Conservation (phyloP, 1,140 invertebrate species). For the Apis cerana region DNA sequence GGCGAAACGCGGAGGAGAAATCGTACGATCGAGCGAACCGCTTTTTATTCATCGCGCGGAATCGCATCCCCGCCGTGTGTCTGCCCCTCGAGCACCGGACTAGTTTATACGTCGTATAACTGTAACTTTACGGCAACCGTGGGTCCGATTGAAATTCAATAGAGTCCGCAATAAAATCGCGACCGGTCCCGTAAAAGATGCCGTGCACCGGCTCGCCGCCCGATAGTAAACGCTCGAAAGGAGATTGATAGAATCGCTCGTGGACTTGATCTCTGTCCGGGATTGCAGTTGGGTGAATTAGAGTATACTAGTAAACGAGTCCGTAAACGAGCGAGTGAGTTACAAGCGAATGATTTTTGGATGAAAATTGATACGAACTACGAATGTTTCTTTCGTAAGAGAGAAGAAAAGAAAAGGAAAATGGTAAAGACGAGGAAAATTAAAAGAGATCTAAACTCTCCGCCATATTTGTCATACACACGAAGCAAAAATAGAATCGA, state of each 20-base stretch:
- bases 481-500: too few species aligned
- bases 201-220: neutral
- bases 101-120: slow-evolving; percentile 46
- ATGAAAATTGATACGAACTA: too few species aligned
- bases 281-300: slow-evolving; percentile 17
- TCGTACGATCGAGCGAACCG: slow-evolving; percentile 19
- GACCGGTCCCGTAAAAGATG: neutral
- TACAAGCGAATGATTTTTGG: too few species aligned
- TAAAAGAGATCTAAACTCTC: too few species aligned
- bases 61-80: slow-evolving; percentile 22
- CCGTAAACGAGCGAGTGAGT: neutral
- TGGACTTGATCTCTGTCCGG: neutral
- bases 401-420: too few species aligned
- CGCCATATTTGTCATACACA: too few species aligned
- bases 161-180: slow-evolving; percentile 29
- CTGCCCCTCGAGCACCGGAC: neutral
- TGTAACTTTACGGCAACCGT: slow-evolving; percentile 22
- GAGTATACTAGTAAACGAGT: neutral
- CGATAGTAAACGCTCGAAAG: neutral
- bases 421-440: too few species aligned
- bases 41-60: slow-evolving; percentile 46
- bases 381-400: too few species aligned
- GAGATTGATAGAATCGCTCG: neutral
- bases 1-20: slow-evolving; percentile 28
- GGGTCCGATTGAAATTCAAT: slow-evolving; percentile 43